Conservation (phyloP, 2,888 invertebrate species). For the Nemotelus pantherinus region DNA sequence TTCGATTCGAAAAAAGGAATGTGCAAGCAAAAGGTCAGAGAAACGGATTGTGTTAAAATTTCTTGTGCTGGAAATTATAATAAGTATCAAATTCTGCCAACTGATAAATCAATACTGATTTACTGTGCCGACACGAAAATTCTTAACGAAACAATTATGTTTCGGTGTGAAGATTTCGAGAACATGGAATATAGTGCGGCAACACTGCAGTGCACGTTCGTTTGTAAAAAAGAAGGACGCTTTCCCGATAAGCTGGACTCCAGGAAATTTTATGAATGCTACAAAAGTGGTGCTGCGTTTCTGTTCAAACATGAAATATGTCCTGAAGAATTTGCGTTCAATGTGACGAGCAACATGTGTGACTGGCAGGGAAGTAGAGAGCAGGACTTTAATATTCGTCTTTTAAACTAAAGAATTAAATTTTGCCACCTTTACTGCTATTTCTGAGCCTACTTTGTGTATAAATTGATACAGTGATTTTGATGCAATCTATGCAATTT, state of each 20-base stretch:
- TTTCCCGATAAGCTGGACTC: constrained; percentile 41
- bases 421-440: no score
- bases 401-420: no score
- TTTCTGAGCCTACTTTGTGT: no score
- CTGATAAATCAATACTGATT: constrained; percentile 30
- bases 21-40: constrained; percentile 25
- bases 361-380: no score
- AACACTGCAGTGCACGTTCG: constrained; percentile 39
- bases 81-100: constrained; percentile 7
- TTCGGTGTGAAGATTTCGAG: constrained; percentile 34
- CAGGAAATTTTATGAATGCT: constrained; percentile 46
- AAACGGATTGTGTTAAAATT: constrained; percentile 24
- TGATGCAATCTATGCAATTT: no score
- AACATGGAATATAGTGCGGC: constrained; percentile 33
- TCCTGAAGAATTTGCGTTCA: not conserved
- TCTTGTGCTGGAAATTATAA: constrained; percentile 5
- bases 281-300: not conserved
- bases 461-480: no score
- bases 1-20: constrained; percentile 38
- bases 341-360: no score
- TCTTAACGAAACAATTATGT: constrained; percentile 22
- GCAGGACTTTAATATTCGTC: no score
- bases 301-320: not conserved
- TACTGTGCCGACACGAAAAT: constrained; percentile 32
- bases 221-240: constrained; percentile 43